These are phyloP conservation scores for Clinocottus analis DNA, from an alignment of 2,113 vertebrate genomes.

Conservation along the genomic window DNA sequence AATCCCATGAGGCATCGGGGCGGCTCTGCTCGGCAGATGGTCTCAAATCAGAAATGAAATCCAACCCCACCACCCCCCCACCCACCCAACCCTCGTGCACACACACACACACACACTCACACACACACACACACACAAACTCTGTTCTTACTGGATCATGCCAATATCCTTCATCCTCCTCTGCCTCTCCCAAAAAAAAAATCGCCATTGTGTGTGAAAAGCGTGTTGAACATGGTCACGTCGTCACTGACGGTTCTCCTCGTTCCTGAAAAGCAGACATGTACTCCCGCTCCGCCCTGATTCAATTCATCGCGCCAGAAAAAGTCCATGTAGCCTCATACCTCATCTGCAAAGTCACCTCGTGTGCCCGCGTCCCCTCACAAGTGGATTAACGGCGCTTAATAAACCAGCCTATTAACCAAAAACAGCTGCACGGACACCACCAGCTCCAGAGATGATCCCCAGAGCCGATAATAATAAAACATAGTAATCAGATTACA, in stretches of 20 bases:
- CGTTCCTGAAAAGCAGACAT: conserved; percentile 7
- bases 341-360: conserved; percentile 1
- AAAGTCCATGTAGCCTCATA: background rate
- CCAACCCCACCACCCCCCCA: conserved; percentile 43
- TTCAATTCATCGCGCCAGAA: background rate
- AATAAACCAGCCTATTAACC: conserved; percentile 71
- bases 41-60: conserved; percentile 77
- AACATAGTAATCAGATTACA: conserved; percentile 73
- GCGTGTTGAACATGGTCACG: background rate
- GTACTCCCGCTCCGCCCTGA: background rate
- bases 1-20: conserved; percentile 74
- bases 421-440: conserved; percentile 67
- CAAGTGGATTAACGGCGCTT: conserved; percentile 58
- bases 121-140: background rate
- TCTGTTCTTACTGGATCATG: conserved; percentile 12
- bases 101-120: conserved; percentile 10
- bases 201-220: conserved; percentile 4
- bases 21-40: conserved; percentile 73
- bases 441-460: conserved; percentile 66
- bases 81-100: conserved; percentile 30
- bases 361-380: conserved; percentile 15
- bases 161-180: conserved; percentile 27
- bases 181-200: conserved; percentile 6
- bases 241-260: background rate
- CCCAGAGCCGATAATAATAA: conserved; percentile 69